These are phyloP conservation scores for Oligia strigilis DNA, from an alignment of 2,888 invertebrate species.

Conservation along the genomic window DNA sequence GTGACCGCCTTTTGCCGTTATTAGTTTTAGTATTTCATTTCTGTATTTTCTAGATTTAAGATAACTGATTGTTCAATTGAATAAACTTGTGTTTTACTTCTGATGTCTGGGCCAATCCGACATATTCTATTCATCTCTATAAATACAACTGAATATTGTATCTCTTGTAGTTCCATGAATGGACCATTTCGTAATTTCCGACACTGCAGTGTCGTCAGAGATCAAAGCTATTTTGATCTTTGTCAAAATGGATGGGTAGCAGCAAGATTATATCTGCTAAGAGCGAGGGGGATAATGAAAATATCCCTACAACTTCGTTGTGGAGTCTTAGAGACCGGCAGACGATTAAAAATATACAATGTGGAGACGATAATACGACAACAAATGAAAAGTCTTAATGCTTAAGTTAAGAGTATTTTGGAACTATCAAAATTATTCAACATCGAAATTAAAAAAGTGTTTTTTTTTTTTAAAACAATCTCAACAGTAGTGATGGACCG, in stretches of 20 bases:
- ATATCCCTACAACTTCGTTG: slow-evolving; percentile 5
- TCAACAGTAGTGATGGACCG: neutral
- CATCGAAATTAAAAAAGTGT: too few relatives aligned
- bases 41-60: too few relatives aligned
- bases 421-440: neutral
- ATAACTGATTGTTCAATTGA: too few relatives aligned
- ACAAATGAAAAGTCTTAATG: neutral
- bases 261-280: slow-evolving; percentile 7
- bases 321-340: neutral
- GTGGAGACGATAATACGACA: neutral
- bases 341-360: neutral
- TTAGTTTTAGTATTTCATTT: too few relatives aligned
- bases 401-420: neutral
- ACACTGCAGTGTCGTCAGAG: slow-evolving; percentile 25
- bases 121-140: slow-evolving; percentile 29
- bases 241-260: slow-evolving; percentile 24
- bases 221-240: slow-evolving; percentile 24
- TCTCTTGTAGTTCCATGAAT: slow-evolving; percentile 44
- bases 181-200: slow-evolving; percentile 38
- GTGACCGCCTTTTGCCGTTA: too few relatives aligned
- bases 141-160: slow-evolving; percentile 23
- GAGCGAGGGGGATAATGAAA: neutral
- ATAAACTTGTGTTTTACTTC: too few relatives aligned
- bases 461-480: too few relatives aligned
- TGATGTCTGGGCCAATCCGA: too few relatives aligned